phyloP scores from a whole-genome alignment of 2,797 vertebrate genomes.

The Monodelphis domestica region DNA sequence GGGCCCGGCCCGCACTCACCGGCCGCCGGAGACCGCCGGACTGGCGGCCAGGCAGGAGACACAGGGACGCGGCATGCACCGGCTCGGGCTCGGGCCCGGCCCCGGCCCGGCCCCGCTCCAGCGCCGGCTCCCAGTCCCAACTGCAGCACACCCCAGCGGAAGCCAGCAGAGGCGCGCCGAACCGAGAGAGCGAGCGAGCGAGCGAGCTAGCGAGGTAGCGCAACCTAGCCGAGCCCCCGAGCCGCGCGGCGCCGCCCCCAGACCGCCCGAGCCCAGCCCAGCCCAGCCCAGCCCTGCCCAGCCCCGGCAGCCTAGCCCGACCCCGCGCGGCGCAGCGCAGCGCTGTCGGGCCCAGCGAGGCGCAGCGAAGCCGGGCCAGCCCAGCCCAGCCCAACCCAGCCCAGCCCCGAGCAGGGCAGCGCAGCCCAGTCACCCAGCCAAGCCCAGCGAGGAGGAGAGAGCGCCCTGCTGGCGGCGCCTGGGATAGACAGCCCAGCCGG shows the following conservation, averaged over 20 bases:
- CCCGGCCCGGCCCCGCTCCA: conserved; percentile 66
- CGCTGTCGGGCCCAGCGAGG: conserved; percentile 67
- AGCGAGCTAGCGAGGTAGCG: no score
- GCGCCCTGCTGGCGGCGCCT: conserved; percentile 73
- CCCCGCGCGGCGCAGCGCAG: conserved; percentile 63
- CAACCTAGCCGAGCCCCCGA: neutral
- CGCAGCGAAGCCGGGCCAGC: conserved; percentile 56
- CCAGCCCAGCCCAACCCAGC: neutral
- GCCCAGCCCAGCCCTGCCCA: neutral
- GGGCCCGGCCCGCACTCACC: conserved; percentile 62
- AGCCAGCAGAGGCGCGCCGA: neutral
- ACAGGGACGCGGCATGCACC: conserved; percentile 72
- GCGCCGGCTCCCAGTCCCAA: conserved; percentile 56
- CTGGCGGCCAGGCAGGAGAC: conserved; percentile 56
- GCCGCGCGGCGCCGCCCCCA: neutral
- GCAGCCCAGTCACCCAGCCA: neutral
- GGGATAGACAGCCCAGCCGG: conserved; percentile 52
- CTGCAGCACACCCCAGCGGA: neutral
- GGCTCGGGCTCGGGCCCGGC: conserved; percentile 64
- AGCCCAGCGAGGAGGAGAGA: conserved; percentile 20
- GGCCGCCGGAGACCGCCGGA: conserved; percentile 73
- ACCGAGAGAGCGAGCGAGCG: neutral
- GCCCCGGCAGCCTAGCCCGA: no score
- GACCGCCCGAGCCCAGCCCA: neutral
- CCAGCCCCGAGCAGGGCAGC: neutral